Evolutionary conservation across 2,888 invertebrate species (phyloP).

Genomic region (Melanargia galathea): DNA sequence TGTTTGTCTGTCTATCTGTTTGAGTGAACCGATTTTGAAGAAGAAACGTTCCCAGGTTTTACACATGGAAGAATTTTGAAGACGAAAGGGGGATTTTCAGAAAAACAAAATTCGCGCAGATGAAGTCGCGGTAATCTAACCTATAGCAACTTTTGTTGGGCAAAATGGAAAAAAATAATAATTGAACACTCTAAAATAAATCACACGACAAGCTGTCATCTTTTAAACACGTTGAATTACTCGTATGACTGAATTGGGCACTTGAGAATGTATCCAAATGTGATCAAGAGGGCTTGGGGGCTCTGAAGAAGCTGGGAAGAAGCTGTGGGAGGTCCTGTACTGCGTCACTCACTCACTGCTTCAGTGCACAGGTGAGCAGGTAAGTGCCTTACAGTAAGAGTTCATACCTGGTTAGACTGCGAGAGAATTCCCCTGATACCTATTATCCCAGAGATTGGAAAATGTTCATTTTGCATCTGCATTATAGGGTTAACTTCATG

Average conservation of each 20-base stretch:
- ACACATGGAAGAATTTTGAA: too few species aligned
- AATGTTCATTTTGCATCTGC: background rate
- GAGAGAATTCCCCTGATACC: background rate
- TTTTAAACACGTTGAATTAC: background rate
- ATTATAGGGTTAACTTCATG: too few species aligned
- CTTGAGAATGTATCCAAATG: slow-evolving; percentile 2
- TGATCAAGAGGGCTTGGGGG: slow-evolving; percentile 2
- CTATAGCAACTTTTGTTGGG: too few species aligned
- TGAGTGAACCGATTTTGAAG: too few species aligned
- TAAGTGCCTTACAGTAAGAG: background rate
- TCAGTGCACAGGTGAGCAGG: background rate
- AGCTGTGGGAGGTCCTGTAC: slow-evolving; percentile 13
- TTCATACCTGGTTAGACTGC: background rate
- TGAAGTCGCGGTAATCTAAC: too few species aligned
- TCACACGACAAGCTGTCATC: background rate
- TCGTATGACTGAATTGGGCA: background rate
- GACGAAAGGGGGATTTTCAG: too few species aligned
- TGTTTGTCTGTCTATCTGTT: too few species aligned
- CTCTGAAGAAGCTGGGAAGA: slow-evolving; percentile 7
- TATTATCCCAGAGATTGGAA: slow-evolving; percentile 3
- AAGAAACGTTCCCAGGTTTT: too few species aligned
- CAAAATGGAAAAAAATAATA: background rate
- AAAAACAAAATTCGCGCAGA: too few species aligned
- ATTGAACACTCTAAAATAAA: background rate
- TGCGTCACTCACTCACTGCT: background rate